Evolutionary conservation across 1,140 invertebrate species (phyloP).

Genomic region (Chionoecetes opilio): DNA sequence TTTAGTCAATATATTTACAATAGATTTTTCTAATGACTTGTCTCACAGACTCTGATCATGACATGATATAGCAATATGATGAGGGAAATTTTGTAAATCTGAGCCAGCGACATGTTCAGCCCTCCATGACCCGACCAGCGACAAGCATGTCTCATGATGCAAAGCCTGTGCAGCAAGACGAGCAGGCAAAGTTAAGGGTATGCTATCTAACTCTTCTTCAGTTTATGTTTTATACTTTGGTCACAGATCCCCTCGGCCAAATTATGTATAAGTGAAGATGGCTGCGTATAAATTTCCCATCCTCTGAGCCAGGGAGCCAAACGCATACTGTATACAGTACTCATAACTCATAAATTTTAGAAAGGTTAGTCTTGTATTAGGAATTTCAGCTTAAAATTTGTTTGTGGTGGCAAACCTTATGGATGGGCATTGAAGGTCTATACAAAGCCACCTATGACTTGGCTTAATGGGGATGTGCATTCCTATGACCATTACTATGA

Average conservation of each 20-base stretch:
- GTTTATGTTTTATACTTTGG: not conserved
- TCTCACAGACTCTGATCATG: not conserved
- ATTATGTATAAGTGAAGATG: slow-evolving; percentile 13
- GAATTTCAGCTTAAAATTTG: not conserved
- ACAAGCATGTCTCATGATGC: not conserved
- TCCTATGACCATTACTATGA: not conserved
- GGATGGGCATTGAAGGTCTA: not conserved
- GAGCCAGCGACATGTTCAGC: no score
- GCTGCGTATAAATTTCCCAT: slow-evolving; percentile 23
- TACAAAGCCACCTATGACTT: slow-evolving; percentile 5
- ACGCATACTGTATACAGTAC: not conserved
- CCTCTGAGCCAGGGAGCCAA: not conserved
- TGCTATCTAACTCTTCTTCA: not conserved
- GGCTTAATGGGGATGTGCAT: slow-evolving; percentile 35
- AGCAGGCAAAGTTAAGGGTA: not conserved
- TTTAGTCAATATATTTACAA: not conserved
- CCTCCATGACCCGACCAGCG: not conserved
- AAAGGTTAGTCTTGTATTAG: not conserved
- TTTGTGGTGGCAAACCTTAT: not conserved
- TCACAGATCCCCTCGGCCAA: not conserved
- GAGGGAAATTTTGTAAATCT: no score
- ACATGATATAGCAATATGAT: no score
- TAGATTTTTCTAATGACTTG: not conserved
- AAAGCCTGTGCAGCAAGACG: not conserved
- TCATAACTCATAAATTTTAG: not conserved